Percentiles rank a stretch among this genome's conserved stretches.
These are phyloP conservation scores for Anarsia innoxiella DNA, from an alignment of 2,888 invertebrate genomes.

Conservation along the genomic window DNA sequence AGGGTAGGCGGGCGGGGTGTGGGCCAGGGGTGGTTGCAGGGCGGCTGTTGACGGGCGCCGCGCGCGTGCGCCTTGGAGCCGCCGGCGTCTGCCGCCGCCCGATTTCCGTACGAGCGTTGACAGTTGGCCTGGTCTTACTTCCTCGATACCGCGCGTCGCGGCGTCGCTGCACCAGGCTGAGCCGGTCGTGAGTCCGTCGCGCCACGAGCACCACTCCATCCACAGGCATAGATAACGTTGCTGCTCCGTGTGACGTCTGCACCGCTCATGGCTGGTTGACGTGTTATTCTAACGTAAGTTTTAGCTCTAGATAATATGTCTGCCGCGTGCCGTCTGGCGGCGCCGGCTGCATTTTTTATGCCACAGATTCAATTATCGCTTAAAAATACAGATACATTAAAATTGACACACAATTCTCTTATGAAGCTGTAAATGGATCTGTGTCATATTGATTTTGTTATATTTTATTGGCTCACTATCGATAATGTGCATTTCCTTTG, in stretches of 20 bases:
- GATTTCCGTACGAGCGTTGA: constrained; percentile 78
- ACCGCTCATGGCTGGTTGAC: constrained; percentile 57
- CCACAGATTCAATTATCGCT: constrained; percentile 9
- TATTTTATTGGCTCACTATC: background rate
- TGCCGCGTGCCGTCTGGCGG: constrained; percentile 6
- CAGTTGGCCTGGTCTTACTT: constrained; percentile 76
- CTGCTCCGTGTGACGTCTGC: constrained; percentile 25
- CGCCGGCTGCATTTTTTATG: constrained; percentile 16
- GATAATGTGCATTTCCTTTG: constrained; percentile 22
- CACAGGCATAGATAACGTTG: constrained; percentile 29
- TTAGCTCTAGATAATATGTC: constrained; percentile 10
- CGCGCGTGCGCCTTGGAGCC: constrained; percentile 64
- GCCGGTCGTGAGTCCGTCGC: constrained; percentile 18
- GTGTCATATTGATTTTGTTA: background rate
- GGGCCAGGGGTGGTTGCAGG: constrained; percentile 49
- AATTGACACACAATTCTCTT: constrained; percentile 2
- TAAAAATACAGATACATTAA: background rate
- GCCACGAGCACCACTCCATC: constrained; percentile 26
- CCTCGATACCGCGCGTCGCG: constrained; percentile 70
- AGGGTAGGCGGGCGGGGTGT: constrained; percentile 51
- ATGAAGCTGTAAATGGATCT: background rate
- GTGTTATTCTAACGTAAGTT: constrained; percentile 49
- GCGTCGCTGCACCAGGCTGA: constrained; percentile 40
- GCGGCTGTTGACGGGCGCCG: constrained; percentile 74
- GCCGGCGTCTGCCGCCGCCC: constrained; percentile 63